Base-by-base conservation (phyloP, 2,113 vertebrate genomes). In the Amazona guildingii region DNA sequence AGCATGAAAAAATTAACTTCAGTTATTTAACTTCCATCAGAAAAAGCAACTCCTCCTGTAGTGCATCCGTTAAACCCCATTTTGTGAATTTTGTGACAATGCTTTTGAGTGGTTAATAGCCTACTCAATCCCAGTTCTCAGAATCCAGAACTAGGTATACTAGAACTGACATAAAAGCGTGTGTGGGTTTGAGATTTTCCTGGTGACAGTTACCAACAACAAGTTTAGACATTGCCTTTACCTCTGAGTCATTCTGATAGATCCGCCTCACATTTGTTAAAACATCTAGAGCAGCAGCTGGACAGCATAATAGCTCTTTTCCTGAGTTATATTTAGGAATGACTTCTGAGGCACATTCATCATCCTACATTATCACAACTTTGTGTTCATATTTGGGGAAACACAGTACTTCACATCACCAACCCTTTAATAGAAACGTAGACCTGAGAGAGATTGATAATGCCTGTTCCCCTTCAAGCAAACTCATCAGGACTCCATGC, bases 201-300 rank as follows among this genome's bases (percentile, higher is more conserved):
- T 88, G 72, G 62, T 73, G 46, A 81, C 77, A 73, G 86, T 94
- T 79, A 52, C 88, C 54, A 96, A 95, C 92, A 95, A 96, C 80
- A 94, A 62, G 77, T 89, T 78, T 64, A 94, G 80, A 91, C 48
- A 17, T 27, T 72, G 63, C 44, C 44, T 94, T 90, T 68, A 76
- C 41, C 48, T 93, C 92, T 96, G 96, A 96, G 74, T 96, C 96
- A 96, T 86, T 64, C 83, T 82, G 59, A 67, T 83, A 90, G 76
- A 83, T 78, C 83, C 1, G 0, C 90, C 86, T 93, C 48, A 20
- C 37, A 20, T 88, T 73, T 86, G 35, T 92, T 84, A 84, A 86
- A 92, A 64, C 35, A 96, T 62, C 39, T 82, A 94, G 48, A 82
- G 66, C 55, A 89, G 62, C 57, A 88, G 49, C 88, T 74, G 2